Percentiles rank a stretch among this genome's conserved stretches.
These are phyloP conservation scores for Hoplodrina ambigua DNA, from an alignment of 2,888 invertebrate genomes.

Conservation along the genomic window DNA sequence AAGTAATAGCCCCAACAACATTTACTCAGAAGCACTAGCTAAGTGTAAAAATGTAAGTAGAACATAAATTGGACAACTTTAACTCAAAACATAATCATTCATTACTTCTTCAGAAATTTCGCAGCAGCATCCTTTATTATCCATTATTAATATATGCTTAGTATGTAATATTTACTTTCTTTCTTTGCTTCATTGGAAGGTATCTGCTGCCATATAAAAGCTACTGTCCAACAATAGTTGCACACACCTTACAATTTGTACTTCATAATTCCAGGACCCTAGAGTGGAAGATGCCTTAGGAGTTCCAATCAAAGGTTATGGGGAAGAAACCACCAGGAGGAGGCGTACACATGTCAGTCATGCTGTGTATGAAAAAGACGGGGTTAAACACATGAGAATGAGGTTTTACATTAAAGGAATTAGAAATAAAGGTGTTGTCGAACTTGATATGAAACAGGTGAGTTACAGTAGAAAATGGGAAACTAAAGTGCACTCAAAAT, in stretches of 20 bases:
- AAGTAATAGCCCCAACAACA: slow-evolving; percentile 95
- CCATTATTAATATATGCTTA: background rate
- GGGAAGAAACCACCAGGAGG: slow-evolving; percentile 96
- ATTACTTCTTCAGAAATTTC: background rate
- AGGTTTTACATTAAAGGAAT: slow-evolving; percentile 97
- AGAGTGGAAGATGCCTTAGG: slow-evolving; percentile 96
- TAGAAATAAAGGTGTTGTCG: slow-evolving; percentile 95
- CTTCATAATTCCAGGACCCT: slow-evolving; percentile 88
- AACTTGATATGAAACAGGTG: slow-evolving; percentile 96
- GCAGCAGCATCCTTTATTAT: no score
- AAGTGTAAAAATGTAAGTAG: slow-evolving; percentile 92
- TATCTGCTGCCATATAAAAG: no score
- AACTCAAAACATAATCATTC: no score
- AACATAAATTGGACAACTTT: background rate
- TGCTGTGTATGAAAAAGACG: slow-evolving; percentile 93
- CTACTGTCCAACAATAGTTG: no score
- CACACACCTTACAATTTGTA: slow-evolving; percentile 1
- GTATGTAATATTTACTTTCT: no score
- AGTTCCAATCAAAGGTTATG: slow-evolving; percentile 96
- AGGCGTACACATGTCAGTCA: slow-evolving; percentile 96
- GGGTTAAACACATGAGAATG: slow-evolving; percentile 95
- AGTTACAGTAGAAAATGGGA: background rate
- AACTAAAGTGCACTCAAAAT: background rate
- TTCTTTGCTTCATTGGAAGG: no score
- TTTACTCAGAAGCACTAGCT: slow-evolving; percentile 95